Evolutionary conservation across 2,797 vertebrate species (phyloP), one percentile per base, ranked within the genome.

Genomic region (Orientallactaga sibirica): DNA sequence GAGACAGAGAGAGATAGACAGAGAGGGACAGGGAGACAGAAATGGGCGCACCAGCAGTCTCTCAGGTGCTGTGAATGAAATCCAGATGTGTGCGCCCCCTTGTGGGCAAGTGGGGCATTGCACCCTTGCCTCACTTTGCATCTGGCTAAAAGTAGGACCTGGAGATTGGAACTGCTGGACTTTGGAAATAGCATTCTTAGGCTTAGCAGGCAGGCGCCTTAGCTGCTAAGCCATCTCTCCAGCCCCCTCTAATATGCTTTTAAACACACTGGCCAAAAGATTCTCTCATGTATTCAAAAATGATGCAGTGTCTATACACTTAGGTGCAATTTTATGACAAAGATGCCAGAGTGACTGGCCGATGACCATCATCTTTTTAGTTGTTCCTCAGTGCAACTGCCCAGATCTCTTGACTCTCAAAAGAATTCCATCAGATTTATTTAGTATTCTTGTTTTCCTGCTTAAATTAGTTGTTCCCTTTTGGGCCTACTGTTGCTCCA

Each of bases 381-480:
- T 61, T 68, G 41, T 6, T 90, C 25, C 18, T 16, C 75, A 73
- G n/a, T 19, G 41, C 52, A 37, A 18, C 29, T 18, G 37, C 22
- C 29, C 55, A 71, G 80, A 22, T 27, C 11, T 12, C 20, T 92
- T 91, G 27, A 76, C 16, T 15, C 27, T 48, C 58, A 84, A 52
- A 27, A 83, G 6, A 19, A 43, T 62, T 41, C 29, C 52, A 16
- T 2, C 16, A 61, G 16, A 52, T n/a, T 37, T 43, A 66, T 61
- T 58, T 77, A 24, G 16, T 12, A 79, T 93, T 78, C n/a, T 76
- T n/a, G 11, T 71, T 61, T 93, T 88, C n/a, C 82, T 5, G 61
- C 15, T 79, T 84, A 87, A 79, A 66, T 87, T 92, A 70, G 29
- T 66, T 10, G 4, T 79, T 93, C 19, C 41, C 11, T 75, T 85